These are phyloP conservation scores for Danio jaintianensis DNA, from an alignment of 2,797 vertebrate genomes.

Conservation along the genomic window DNA sequence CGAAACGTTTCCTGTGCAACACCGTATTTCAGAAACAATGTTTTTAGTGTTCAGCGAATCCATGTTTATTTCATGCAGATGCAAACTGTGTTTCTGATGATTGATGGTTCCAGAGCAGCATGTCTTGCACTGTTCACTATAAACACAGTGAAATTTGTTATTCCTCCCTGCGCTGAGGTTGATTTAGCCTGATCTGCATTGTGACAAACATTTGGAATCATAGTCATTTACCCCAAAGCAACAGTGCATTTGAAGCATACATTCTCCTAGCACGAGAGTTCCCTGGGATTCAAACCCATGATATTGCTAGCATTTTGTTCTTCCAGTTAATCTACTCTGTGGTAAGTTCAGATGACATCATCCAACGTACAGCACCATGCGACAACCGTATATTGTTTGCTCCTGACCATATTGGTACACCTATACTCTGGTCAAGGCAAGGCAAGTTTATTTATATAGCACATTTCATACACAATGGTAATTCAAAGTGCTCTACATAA, in stretches of 20 bases:
- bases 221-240: too few species aligned
- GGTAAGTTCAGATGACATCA: too few species aligned
- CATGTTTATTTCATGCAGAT: not conserved
- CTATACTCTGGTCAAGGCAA: too few species aligned
- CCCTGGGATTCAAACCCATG: not conserved
- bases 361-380: too few species aligned
- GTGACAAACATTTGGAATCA: constrained; percentile 1
- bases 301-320: not conserved
- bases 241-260: not conserved
- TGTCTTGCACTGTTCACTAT: not conserved
- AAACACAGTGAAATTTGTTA: not conserved
- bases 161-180: not conserved
- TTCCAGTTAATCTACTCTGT: too few species aligned
- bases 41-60: not conserved
- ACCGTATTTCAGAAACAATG: not conserved
- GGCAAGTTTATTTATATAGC: too few species aligned
- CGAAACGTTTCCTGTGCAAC: too few species aligned
- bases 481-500: too few species aligned
- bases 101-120: not conserved
- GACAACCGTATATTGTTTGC: not conserved
- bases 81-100: not conserved
- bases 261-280: not conserved
- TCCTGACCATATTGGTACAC: not conserved
- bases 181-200: not conserved
- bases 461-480: too few species aligned